Base-by-base conservation (phyloP, 2,797 vertebrate species). In the Crax fasciolata region DNA sequence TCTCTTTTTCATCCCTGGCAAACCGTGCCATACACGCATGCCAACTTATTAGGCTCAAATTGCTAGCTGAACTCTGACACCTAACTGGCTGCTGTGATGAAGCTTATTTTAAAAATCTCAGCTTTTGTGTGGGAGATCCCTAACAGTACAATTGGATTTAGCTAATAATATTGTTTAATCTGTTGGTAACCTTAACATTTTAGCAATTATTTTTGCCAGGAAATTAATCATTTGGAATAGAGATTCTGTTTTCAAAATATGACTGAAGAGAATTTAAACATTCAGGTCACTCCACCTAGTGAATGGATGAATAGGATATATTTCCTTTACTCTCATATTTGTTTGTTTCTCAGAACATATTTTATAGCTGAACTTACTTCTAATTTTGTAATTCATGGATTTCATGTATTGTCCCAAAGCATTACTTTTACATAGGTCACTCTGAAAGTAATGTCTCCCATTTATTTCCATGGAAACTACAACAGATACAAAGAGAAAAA, bases 191-290 rank as follows among this genome's bases (percentile, higher is more conserved):
- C 28, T 87, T 93, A 87, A 70, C 11, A 75, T 75, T 75, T 66
- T 58, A 75, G 54, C 49, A 81, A 67, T 70, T 80, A 54, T 75
- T 75, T 96, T 83, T 91, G 16, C 58, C 74, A 71, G 35, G 65
- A 93, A 85, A 74, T 84, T 49, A 78, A 68, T 91, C 2, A 58
- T 62, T 91, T 86, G n/a, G 43, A 94, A 78, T 77, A 85, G 81
- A 68, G 35, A 90, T 62, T 75, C 15, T 72, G 65, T 74, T 94
- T 95, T 35, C 32, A 77, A 94, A 87, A 71, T 54, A 8, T 49
- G 44, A 55, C 51, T 51, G 25, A 72, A 43, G 6, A 86, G 15
- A 88, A 88, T 75, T 87, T 75, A 87, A 84, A 62, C 62, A 78
- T 77, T 70, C 61, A 62, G 73, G 48, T 87, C 15, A 67, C 71